Base-by-base conservation (phyloP, 2,797 vertebrate species). In the Discoglossus pictus region DNA sequence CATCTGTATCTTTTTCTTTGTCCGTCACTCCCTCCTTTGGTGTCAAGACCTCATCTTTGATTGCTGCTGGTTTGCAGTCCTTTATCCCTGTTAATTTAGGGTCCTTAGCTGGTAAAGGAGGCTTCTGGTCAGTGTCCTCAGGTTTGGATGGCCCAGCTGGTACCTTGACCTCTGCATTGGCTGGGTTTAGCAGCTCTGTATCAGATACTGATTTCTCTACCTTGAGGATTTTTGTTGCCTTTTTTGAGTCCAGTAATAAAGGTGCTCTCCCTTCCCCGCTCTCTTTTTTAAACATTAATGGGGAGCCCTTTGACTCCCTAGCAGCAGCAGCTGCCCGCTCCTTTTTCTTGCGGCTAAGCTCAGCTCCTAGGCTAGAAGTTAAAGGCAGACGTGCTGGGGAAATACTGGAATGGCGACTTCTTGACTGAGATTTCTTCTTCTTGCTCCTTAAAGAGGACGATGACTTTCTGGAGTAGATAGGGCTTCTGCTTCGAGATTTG, bases 271-370 rank as follows among this genome's bases (percentile, higher is more conserved):
- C 43, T 7, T 70, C 59, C 12, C 51, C 13, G 75, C 74, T 88
- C 46, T 91, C 88, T 82, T 86, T 91, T 53, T 74, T 85, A 6
- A 85, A 58, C 16, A 85, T 76, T 60, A 87, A 59, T 2, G 87
- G 86, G 1, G 88, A 89, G 67, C 85, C 83, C 61, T 89, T 90
- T 0, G 77, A 80, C 70, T 91, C 89, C 48, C 86, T 90, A 0
- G 94, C 93, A 0, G 93, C 93, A 0, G 94, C 95, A 0, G 96
- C 93, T 24, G 94, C 94, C 1, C 95, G 89, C 69, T 98, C 96
- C 82, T 95, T 98, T 76, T 99, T 99, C 78, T 92, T 92, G 35
- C 95, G 91, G 72, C 85, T 99, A 54, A 98, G 92, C 80, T 99
- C 96, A 3, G 97, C 96, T 15, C 96, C 96, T 10, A 99, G 86